These are phyloP conservation scores for Thaumatotibia leucotreta DNA, from an alignment of 1,140 invertebrate species.

Conservation along the genomic window DNA sequence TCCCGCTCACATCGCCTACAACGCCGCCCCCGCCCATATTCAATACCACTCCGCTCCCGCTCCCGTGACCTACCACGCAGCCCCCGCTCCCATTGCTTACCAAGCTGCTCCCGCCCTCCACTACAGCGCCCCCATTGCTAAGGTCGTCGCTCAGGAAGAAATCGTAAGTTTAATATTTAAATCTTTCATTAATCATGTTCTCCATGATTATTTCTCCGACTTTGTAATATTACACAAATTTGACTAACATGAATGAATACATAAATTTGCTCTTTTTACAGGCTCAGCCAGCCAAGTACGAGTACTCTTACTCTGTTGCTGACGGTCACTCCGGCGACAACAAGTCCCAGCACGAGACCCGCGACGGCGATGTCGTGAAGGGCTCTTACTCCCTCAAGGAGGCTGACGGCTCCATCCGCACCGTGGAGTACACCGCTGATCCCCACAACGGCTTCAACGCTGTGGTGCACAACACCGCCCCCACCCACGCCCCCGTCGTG, in stretches of 20 bases:
- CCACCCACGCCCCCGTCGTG: slow-evolving; percentile 42
- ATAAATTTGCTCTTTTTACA: slow-evolving; percentile 21
- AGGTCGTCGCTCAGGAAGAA: slow-evolving; percentile 39
- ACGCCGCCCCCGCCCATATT: slow-evolving; percentile 15
- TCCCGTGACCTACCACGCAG: slow-evolving; percentile 36
- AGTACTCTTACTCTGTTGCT: slow-evolving; percentile 74
- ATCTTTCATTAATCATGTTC: slow-evolving; percentile 9
- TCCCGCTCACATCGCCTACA: slow-evolving; percentile 18
- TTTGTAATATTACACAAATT: not conserved
- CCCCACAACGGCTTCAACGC: slow-evolving; percentile 78
- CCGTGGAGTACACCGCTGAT: slow-evolving; percentile 76
- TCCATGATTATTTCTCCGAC: not conserved
- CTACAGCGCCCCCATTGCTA: slow-evolving; percentile 34
- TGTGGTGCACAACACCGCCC: slow-evolving; percentile 76
- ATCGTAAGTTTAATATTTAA: slow-evolving; percentile 38
- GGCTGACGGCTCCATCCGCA: slow-evolving; percentile 77
- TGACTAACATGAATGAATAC: too few species aligned
- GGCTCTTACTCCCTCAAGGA: slow-evolving; percentile 77
- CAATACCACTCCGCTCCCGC: slow-evolving; percentile 24
- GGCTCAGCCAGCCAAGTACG: slow-evolving; percentile 65
- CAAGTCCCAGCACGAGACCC: slow-evolving; percentile 73
- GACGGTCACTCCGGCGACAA: slow-evolving; percentile 73
- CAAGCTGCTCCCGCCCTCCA: slow-evolving; percentile 26
- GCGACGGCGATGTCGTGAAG: slow-evolving; percentile 75
- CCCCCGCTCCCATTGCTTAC: slow-evolving; percentile 36